Evolutionary conservation across 2,797 vertebrate genomes (phyloP).

Genomic region (Phrynocephalus guinanensis): DNA sequence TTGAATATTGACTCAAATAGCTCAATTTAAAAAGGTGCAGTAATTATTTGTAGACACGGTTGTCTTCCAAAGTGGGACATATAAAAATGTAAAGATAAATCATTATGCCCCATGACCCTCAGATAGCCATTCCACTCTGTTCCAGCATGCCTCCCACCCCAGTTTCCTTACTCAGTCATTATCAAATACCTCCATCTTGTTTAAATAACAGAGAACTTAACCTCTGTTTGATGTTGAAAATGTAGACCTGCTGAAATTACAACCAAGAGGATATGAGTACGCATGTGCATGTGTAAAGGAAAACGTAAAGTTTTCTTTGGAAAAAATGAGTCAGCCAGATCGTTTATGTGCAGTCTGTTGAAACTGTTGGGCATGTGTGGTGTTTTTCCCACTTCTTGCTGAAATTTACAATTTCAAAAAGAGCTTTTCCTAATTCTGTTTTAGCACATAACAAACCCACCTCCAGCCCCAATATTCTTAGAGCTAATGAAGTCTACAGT

Average conservation of each 20-base stretch:
- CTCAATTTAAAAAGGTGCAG: slow-evolving; percentile 65
- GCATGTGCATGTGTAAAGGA: slow-evolving; percentile 11
- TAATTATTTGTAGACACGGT: slow-evolving; percentile 51
- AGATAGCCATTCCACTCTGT: slow-evolving; percentile 35
- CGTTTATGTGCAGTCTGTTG: slow-evolving; percentile 25
- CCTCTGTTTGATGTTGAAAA: slow-evolving; percentile 69
- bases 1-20: slow-evolving; percentile 66
- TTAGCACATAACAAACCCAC: background rate
- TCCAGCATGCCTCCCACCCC: slow-evolving; percentile 55
- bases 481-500: background rate
- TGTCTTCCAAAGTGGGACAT: slow-evolving; percentile 64
- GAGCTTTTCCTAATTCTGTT: too few species aligned
- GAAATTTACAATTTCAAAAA: slow-evolving; percentile 5
- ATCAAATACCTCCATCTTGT: slow-evolving; percentile 71
- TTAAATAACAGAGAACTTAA: slow-evolving; percentile 71
- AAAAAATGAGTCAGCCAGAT: slow-evolving; percentile 17
- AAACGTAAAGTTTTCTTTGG: slow-evolving; percentile 11
- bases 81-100: slow-evolving; percentile 60
- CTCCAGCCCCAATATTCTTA: background rate
- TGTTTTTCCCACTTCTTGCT: background rate
- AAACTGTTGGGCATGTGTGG: background rate
- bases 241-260: slow-evolving; percentile 63
- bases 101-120: slow-evolving; percentile 31
- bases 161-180: slow-evolving; percentile 58
- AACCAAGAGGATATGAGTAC: slow-evolving; percentile 44